A percentile compares a stretch with the other conserved stretches of the same genome.
These are phyloP conservation scores for Xenopus tropicalis DNA, from an alignment of 2,113 vertebrate genomes.

Conservation along the genomic window UCB_Xtro_10.0 CM004444.2:64677501-64678000, in stretches of 20 bases:
- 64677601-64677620: too few species aligned
- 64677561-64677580: too few species aligned
- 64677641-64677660: too few species aligned
- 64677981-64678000: too few species aligned
- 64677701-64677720: constrained; percentile 11
- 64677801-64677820: constrained; percentile 75
- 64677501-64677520: too few species aligned
- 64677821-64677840: constrained; percentile 74
- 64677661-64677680: background rate
- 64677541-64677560: too few species aligned
- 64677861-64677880: constrained; percentile 87
- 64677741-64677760: constrained; percentile 12
- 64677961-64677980: background rate
- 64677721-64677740: constrained; percentile 4
- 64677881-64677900: constrained; percentile 86
- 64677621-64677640: too few species aligned
- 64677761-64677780: constrained; percentile 73
- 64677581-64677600: too few species aligned
- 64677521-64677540: too few species aligned
- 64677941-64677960: constrained; percentile 73
- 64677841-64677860: constrained; percentile 86
- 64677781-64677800: constrained; percentile 85
- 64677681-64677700: background rate
- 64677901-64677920: constrained; percentile 80
- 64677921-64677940: constrained; percentile 94